Conservation (phyloP, 35 echinoderm and acorn worm species). For the Apostichopus japonicus region DNA sequence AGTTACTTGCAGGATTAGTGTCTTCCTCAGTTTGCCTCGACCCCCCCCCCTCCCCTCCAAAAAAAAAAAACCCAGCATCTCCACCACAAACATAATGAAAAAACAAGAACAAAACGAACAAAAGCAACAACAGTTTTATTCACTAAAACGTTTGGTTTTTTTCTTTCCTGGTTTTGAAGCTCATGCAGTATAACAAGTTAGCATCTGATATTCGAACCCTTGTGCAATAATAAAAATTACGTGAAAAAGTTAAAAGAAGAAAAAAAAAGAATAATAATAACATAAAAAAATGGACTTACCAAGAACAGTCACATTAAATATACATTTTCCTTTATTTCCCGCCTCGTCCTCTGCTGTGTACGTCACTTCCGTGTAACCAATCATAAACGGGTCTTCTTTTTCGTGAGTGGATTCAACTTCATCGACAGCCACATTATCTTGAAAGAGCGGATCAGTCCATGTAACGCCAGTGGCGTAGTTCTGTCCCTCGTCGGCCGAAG, state of each 20-base stretch:
- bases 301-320: conserved; percentile 70
- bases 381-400: conserved; percentile 45
- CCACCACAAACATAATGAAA: no score
- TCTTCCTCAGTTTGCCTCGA: no score
- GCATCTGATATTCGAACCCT: not conserved
- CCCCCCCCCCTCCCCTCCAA: no score
- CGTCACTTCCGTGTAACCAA: conserved; percentile 73
- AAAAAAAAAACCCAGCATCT: no score
- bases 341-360: conserved; percentile 70
- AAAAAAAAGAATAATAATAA: no score
- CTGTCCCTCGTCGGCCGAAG: conserved; percentile 42
- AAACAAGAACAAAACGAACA: no score
- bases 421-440: conserved; percentile 62
- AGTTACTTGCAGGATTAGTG: no score
- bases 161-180: not conserved
- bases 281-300: conserved; percentile 44
- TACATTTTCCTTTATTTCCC: conserved; percentile 64
- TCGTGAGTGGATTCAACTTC: conserved; percentile 41
- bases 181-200: not conserved
- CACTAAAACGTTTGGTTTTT: not conserved
- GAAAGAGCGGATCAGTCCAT: conserved; percentile 55
- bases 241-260: no score
- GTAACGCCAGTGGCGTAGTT: conserved; percentile 59
- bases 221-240: not conserved
- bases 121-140: no score